A percentile compares a stretch with the other conserved stretches of the same genome.
Evolutionary conservation across 2,888 invertebrate species (phyloP).

Genomic region (Melieria picta): DNA sequence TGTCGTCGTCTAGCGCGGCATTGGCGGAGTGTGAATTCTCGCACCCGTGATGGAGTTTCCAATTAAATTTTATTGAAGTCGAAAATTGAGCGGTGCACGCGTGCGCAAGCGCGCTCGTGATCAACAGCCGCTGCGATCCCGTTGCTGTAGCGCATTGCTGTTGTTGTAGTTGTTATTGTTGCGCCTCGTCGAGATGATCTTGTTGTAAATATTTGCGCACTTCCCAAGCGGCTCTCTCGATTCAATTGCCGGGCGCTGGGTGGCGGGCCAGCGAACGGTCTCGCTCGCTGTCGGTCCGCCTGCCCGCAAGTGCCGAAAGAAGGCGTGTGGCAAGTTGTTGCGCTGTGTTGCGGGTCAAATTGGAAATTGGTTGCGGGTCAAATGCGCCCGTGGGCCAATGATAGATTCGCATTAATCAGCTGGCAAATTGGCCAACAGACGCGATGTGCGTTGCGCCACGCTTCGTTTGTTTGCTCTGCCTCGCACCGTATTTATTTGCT

Average conservation of each 20-base stretch:
- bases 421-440: conserved; percentile 24
- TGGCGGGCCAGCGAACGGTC: not conserved
- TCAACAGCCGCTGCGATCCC: conserved; percentile 2
- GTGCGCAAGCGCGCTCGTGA: conserved; percentile 10
- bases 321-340: conserved; percentile 25
- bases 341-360: conserved; percentile 25
- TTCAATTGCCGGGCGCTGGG: conserved; percentile 18
- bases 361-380: conserved; percentile 32
- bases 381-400: conserved; percentile 29
- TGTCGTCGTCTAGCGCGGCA: not conserved
- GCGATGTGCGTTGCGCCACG: not conserved
- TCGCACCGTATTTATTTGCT: conserved; percentile 12
- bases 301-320: conserved; percentile 28
- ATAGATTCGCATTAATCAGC: conserved; percentile 31
- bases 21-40: conserved; percentile 55
- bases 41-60: conserved; percentile 62
- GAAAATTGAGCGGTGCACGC: conserved; percentile 50
- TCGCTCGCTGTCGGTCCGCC: too few relatives aligned
- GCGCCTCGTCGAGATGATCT: conserved; percentile 29
- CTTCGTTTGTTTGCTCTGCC: not conserved
- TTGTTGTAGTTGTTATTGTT: not conserved
- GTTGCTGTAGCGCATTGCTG: conserved; percentile 11
- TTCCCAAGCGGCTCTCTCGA: not conserved
- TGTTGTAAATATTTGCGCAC: conserved; percentile 32
- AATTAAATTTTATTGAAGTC: conserved; percentile 62